phyloP scores from a whole-genome alignment of 2,797 vertebrate genomes.

The Girardinus metallicus region DNA sequence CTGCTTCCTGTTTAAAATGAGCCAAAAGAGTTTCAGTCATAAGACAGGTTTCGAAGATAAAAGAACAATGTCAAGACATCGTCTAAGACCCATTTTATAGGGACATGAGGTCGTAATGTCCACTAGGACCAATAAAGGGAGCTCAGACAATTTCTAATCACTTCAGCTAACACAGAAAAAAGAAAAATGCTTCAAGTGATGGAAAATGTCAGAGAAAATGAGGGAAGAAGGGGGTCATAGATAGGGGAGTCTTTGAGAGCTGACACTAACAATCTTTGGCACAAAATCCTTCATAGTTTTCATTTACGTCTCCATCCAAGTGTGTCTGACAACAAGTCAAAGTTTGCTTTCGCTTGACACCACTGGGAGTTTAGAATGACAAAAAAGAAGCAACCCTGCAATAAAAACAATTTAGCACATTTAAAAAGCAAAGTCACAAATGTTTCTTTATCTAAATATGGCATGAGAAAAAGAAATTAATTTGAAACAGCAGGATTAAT shows the following conservation, averaged over 20 bases:
- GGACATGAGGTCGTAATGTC: background rate
- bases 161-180: background rate
- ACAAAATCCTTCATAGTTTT: background rate
- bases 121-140: background rate
- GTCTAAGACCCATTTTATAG: constrained; percentile 4
- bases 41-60: background rate
- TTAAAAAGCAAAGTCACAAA: constrained; percentile 6
- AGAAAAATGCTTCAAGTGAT: background rate
- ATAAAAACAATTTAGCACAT: background rate
- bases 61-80: background rate
- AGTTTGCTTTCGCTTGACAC: background rate
- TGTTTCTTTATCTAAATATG: background rate
- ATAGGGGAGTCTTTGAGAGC: background rate
- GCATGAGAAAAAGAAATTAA: background rate
- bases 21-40: background rate
- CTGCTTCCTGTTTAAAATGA: background rate
- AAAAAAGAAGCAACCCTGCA: background rate
- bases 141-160: background rate
- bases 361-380: background rate
- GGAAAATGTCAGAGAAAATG: constrained; percentile 1
- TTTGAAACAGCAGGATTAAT: constrained; percentile 11
- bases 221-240: background rate
- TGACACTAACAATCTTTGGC: background rate
- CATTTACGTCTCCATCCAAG: constrained; percentile 1
- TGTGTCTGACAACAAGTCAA: background rate